Base-by-base conservation (phyloP, 2,797 vertebrate species). In the Chelmon rostratus region DNA sequence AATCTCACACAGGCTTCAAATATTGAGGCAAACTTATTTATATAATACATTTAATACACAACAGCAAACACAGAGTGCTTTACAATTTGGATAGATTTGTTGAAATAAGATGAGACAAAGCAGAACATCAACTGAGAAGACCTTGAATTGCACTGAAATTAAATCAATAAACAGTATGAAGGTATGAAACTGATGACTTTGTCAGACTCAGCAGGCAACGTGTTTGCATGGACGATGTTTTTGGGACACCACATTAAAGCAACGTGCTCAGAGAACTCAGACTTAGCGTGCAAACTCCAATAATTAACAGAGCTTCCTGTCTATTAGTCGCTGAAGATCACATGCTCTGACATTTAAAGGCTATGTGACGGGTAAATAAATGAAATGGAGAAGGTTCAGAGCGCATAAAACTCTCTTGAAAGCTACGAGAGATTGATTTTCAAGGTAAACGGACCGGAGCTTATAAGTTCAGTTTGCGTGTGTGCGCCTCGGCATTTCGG, bases 261-360 rank as follows among this genome's bases (percentile, higher is more conserved):
- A 64, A 66, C 8, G 21, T n/a, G 40, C 35, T 31, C 19, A 40
- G 8, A 46, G 4, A 67, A 49, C 8, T 31, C 7, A 46, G 23
- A 56, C 31, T 47, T 9, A 23, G 8, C 6, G 19, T 25, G n/a
- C 56, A 62, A 47, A 68, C 67, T 31, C 31, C 70, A 23, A 3
- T 21, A 77, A 57, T 47, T 63, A 65, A 56, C 44, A 6, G 35
- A 54, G 35, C 57, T 56, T 68, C 54, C n/a, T 18, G 47, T 49
- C 70, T 28, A 37, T 86, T 67, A 83, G 83, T 15, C 1, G 54
- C 58, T 65, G 12, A 11, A 64, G 78, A 79, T 74, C 73, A 76
- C 85, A 33, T 23, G 75, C 11, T 75, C 38, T 87, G 87, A 90
- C 81, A 84, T 89, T 87, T 89, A 84, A 83, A 89, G 81, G 65